Evolutionary conservation across 1,140 invertebrate genomes (phyloP).

Genomic region (Diabrotica undecimpunctata): DNA sequence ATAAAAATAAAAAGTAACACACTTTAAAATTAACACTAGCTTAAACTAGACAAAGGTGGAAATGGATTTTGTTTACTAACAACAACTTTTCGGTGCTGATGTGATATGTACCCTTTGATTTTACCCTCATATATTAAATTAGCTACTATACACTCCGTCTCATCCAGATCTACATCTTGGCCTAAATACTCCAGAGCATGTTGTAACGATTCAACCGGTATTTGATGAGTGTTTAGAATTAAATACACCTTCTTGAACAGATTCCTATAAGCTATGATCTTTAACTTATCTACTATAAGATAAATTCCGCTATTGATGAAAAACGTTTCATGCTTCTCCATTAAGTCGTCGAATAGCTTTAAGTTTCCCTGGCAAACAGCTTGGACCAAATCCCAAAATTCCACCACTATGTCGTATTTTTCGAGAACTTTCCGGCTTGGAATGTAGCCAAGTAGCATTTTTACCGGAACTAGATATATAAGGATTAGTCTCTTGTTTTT

Average conservation of each 20-base stretch:
- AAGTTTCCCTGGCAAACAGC: constrained; percentile 89
- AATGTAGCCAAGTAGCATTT: constrained; percentile 93
- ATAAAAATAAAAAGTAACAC: no score
- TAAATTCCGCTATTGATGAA: constrained; percentile 96
- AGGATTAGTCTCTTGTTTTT: constrained; percentile 93
- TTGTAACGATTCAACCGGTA: constrained; percentile 81
- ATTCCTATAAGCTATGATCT: constrained; percentile 92
- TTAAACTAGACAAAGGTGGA: constrained; percentile 64
- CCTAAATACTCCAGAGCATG: constrained; percentile 75
- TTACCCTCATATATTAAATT: constrained; percentile 94
- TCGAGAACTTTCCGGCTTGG: constrained; percentile 74
- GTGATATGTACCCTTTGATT: constrained; percentile 96
- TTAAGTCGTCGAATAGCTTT: constrained; percentile 75
- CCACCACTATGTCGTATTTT: constrained; percentile 80
- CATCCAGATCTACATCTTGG: constrained; percentile 86
- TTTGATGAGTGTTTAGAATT: constrained; percentile 83
- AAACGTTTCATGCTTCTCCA: constrained; percentile 83
- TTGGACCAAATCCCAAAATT: constrained; percentile 85
- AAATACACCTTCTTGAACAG: constrained; percentile 94
- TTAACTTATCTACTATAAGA: constrained; percentile 93
- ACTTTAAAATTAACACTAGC: neutral
- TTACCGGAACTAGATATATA: constrained; percentile 94
- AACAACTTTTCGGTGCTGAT: constrained; percentile 95
- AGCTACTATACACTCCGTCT: constrained; percentile 93
- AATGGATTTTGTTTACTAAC: constrained; percentile 97